These are phyloP conservation scores for Agrypnia vestita DNA, from an alignment of 1,140 invertebrate species.

Conservation along the genomic window DNA sequence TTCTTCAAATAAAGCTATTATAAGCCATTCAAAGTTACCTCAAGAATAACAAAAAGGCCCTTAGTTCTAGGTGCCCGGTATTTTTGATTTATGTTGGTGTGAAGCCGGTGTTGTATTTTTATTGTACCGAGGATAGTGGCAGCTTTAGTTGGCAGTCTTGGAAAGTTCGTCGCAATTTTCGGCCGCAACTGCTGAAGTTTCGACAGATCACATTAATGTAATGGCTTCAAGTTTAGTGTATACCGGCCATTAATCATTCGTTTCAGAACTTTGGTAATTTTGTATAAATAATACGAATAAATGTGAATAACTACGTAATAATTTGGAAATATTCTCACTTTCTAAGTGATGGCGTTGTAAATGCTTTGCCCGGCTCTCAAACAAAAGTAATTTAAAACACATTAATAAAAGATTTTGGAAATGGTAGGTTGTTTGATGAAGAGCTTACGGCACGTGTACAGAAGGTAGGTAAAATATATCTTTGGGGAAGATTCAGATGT, in stretches of 20 bases:
- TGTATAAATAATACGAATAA: constrained; percentile 25
- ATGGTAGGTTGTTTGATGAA: not conserved
- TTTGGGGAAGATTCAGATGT: not conserved
- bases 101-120: no score
- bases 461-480: not conserved
- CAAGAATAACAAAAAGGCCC: no score
- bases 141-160: constrained; percentile 1
- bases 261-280: constrained; percentile 28
- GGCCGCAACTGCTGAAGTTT: constrained; percentile 54
- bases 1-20: no score
- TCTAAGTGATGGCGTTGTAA: no score
- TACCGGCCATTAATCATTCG: constrained; percentile 52
- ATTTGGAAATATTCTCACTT: constrained; percentile 21
- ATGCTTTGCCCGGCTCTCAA: not conserved
- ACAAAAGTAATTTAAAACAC: constrained; percentile 31
- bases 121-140: no score
- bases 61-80: no score
- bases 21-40: no score
- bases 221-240: constrained; percentile 47
- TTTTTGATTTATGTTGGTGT: no score
- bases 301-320: not conserved
- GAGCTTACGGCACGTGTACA: not conserved
- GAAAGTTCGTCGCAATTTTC: constrained; percentile 33
- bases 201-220: constrained; percentile 54
- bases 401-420: constrained; percentile 3